Base-by-base conservation (phyloP, 2,113 vertebrate genomes). In the Nerophis ophidion region DNA sequence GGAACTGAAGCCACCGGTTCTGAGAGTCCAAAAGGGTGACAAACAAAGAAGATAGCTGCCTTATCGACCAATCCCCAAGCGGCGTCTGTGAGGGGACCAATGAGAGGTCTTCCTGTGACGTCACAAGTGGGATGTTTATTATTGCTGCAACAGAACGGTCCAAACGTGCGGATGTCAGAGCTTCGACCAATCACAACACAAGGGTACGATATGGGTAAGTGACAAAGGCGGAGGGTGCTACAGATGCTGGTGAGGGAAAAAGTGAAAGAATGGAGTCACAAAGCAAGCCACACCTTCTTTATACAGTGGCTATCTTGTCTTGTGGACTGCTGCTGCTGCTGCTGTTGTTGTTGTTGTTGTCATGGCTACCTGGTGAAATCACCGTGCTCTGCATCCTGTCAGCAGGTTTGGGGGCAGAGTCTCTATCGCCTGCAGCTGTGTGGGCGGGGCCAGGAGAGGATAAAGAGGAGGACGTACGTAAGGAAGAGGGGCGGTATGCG, bases 401-500 rank as follows among this genome's bases (percentile, higher is more conserved):
- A 66, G 71, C 6, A 76, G 92, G 56, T 91, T 94, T 50, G 70
- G 89, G 60, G 63, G 87, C 61, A 68, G 84, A 89, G 93, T 94
- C 81, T 72, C 46, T 78, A 58, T 97, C 93, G 82, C 88, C 15
- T 61, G 87, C 73, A 66, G 72, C 76, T 58, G n/a, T 46, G 2
- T 67, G 64, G 72, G 86, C 74, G 2, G 81, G 81, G 42, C 81
- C 26, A 77, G 83, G 70, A 63, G 87, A 84, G 72, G 79, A 89
- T 79, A 75, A 81, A 26, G 26, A 26, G 0, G 92, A 90, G n/a
- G 80, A 26, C 0, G 76, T 55, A 35, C 67, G 8, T 61, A 85
- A 71, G 76, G 74, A 86, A 79, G 80, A 57, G 0, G 81, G 90
- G 38, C 92, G 92, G 81, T 93, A 98, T 6, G 95, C 92, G 0